These are phyloP conservation scores for Leucoraja ocellata DNA, from an alignment of 2,797 vertebrate species.

Conservation along the genomic window DNA sequence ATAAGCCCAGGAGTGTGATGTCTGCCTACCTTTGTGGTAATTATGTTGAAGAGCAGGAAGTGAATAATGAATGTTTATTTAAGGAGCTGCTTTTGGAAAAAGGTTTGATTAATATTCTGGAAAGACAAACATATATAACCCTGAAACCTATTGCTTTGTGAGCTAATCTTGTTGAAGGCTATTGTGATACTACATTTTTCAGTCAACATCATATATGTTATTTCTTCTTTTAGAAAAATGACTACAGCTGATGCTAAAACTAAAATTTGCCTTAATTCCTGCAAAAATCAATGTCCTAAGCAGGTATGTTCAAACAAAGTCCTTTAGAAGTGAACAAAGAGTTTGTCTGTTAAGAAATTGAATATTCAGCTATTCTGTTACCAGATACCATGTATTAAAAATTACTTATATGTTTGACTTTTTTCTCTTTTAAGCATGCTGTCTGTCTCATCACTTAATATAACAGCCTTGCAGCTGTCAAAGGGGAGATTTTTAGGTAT, in stretches of 20 bases:
- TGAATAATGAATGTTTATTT: not conserved
- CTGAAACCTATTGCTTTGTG: not conserved
- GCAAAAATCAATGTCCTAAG: conserved; percentile 78
- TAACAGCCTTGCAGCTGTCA: not conserved
- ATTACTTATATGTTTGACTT: too few species aligned
- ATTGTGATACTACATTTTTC: not conserved
- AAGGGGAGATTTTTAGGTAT: not conserved
- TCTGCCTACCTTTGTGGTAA: not conserved
- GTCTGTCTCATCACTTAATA: not conserved
- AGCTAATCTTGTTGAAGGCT: not conserved
- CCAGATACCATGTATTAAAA: not conserved
- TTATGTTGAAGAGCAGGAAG: not conserved
- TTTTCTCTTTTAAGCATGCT: not conserved
- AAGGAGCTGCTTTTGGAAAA: not conserved
- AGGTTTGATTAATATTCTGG: not conserved
- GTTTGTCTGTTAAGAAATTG: not conserved
- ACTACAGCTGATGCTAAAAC: conserved; percentile 56
- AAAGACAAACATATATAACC: not conserved
- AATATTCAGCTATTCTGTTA: not conserved
- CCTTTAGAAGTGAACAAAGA: not conserved
- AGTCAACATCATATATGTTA: not conserved
- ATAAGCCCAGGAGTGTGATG: not conserved
- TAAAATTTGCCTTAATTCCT: conserved; percentile 64
- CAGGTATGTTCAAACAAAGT: conserved; percentile 56
- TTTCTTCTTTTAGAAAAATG: conserved; percentile 59